Conservation (phyloP, 2,888 invertebrate species). For the Ormyrus thymus region DNA sequence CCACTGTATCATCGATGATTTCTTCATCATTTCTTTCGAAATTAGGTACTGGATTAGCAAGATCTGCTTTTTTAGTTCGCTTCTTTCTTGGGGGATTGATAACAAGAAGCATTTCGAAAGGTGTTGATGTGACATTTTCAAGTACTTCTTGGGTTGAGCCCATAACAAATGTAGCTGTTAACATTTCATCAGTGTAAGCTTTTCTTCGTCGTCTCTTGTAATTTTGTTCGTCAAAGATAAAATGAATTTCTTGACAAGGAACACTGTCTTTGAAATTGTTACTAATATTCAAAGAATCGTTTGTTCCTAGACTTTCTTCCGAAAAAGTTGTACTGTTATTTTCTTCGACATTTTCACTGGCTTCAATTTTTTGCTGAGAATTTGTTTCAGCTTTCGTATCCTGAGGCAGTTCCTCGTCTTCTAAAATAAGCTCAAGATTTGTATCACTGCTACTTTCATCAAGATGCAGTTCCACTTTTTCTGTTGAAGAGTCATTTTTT, state of each 20-base stretch:
- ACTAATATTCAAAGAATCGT: neutral
- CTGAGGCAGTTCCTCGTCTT: neutral
- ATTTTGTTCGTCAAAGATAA: conserved; percentile 14
- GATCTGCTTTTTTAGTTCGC: neutral
- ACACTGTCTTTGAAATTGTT: neutral
- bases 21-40: neutral
- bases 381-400: neutral
- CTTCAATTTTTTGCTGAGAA: neutral
- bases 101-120: conserved; percentile 19
- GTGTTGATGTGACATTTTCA: neutral
- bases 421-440: conserved; percentile 23
- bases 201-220: conserved; percentile 40
- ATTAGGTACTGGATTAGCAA: neutral
- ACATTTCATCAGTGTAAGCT: conserved; percentile 7
- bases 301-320: neutral
- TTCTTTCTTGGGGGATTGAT: conserved; percentile 30
- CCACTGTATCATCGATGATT: neutral
- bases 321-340: conserved; percentile 1
- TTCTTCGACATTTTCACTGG: neutral
- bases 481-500: neutral
- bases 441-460: conserved; percentile 13
- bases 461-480: neutral
- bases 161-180: neutral
- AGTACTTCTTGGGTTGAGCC: neutral
- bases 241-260: conserved; percentile 8